phyloP scores from a whole-genome alignment of 2,888 invertebrate genomes.

The Andrena camellia region DNA sequence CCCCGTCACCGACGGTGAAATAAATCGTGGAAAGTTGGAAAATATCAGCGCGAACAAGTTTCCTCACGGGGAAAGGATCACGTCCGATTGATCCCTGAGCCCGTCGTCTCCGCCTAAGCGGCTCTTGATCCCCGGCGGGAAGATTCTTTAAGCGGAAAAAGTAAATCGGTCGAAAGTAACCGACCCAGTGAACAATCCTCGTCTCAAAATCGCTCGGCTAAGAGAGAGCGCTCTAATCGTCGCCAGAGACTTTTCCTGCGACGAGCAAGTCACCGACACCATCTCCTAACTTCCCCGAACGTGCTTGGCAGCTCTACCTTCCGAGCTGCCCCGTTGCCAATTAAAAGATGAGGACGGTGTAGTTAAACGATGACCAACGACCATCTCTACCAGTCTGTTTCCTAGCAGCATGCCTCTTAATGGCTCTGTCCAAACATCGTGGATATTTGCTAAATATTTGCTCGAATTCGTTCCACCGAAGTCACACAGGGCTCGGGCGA shows the following conservation, averaged over 20 bases:
- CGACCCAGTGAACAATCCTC: constrained; percentile 47
- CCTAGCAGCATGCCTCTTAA: background rate
- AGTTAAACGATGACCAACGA: background rate
- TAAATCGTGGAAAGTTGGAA: too few species aligned
- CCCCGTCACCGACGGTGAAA: too few species aligned
- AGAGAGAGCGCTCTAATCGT: background rate
- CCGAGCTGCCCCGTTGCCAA: background rate
- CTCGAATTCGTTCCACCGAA: background rate
- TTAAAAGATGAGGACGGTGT: constrained; percentile 11
- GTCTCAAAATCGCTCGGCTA: constrained; percentile 16
- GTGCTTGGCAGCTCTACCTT: background rate
- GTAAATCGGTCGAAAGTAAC: constrained; percentile 59
- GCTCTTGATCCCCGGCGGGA: constrained; percentile 36
- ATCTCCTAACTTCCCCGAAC: background rate
- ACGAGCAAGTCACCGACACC: background rate
- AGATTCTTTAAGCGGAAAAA: constrained; percentile 55
- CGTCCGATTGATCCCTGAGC: constrained; percentile 14
- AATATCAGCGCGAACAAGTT: background rate
- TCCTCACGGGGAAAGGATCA: constrained; percentile 3
- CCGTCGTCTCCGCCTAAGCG: constrained; percentile 22
- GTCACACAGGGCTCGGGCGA: background rate
- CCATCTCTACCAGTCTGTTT: constrained; percentile 13
- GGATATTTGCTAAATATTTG: constrained; percentile 32
- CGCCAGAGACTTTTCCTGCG: too few species aligned
- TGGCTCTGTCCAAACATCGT: constrained; percentile 1